phyloP scores from a whole-genome alignment of 2,888 invertebrate species.

The Rugalucina vietnamica region DNA sequence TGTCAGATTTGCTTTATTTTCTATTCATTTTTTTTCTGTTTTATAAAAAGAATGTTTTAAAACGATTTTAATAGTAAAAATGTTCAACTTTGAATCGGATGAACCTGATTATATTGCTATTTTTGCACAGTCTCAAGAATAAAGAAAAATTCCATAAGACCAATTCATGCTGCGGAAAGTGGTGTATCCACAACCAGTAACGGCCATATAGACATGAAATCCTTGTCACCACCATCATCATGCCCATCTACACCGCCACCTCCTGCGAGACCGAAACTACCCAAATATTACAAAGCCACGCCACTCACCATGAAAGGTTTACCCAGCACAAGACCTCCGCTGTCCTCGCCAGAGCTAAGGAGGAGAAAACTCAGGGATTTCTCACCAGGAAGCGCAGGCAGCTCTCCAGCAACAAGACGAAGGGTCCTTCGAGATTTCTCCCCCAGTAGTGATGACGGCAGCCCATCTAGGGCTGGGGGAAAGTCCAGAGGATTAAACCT shows the following conservation, averaged over 20 bases:
- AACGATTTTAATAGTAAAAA: too few relatives aligned
- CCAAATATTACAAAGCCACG: slow-evolving; percentile 57
- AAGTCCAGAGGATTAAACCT: slow-evolving; percentile 75
- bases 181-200: slow-evolving; percentile 26
- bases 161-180: slow-evolving; percentile 26
- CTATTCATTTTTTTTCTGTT: too few relatives aligned
- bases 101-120: neutral
- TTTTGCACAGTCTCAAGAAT: slow-evolving; percentile 9
- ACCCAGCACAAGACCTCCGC: slow-evolving; percentile 14
- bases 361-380: neutral
- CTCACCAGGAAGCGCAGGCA: neutral
- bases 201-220: too few relatives aligned
- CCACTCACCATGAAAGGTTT: slow-evolving; percentile 32
- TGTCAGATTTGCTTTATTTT: too few relatives aligned
- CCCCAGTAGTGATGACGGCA: slow-evolving; percentile 51
- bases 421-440: slow-evolving; percentile 36
- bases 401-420: neutral
- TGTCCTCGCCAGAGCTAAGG: slow-evolving; percentile 10
- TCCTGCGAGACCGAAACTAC: slow-evolving; percentile 55
- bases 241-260: slow-evolving; percentile 62
- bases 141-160: slow-evolving; percentile 6
- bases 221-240: slow-evolving; percentile 49
- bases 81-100: too few relatives aligned
- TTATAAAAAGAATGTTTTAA: too few relatives aligned
- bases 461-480: slow-evolving; percentile 23